Percentiles rank a stretch among this genome's conserved stretches.
Evolutionary conservation across 2,888 invertebrate genomes (phyloP).

Genomic region (Brenthis hecate): DNA sequence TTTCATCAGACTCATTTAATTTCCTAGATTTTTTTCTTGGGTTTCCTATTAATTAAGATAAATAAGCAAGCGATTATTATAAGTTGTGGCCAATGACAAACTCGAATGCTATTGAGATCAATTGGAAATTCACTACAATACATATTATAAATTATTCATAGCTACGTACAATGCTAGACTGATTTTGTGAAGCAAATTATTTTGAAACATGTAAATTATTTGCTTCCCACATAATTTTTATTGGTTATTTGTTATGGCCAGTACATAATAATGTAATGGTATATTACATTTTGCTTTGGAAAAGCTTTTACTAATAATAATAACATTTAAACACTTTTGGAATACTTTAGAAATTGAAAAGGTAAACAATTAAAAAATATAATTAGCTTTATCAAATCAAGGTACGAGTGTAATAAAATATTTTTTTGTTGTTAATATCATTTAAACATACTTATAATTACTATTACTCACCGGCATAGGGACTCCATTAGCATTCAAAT

Average conservation of each 20-base stretch:
- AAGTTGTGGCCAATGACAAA: not conserved
- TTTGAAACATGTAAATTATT: slow-evolving; percentile 17
- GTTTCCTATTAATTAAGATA: not conserved
- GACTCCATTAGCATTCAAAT: slow-evolving; percentile 15
- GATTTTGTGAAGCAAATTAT: slow-evolving; percentile 19
- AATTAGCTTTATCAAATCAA: no score
- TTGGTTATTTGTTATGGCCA: slow-evolving; percentile 8
- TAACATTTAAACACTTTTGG: no score
- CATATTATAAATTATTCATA: slow-evolving; percentile 33
- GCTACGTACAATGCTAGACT: slow-evolving; percentile 21
- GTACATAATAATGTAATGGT: slow-evolving; percentile 4
- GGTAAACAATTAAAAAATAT: no score
- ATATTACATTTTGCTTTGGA: not conserved
- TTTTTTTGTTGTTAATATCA: no score
- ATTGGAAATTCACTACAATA: slow-evolving; percentile 27
- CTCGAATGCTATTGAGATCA: slow-evolving; percentile 32
- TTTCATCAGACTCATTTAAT: not conserved
- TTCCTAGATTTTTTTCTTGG: not conserved
- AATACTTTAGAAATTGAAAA: no score
- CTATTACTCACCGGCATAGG: slow-evolving; percentile 15
- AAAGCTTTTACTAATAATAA: no score
- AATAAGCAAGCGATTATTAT: slow-evolving; percentile 5
- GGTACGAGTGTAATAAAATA: no score
- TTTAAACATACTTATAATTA: slow-evolving; percentile 7
- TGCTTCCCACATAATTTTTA: slow-evolving; percentile 26